phyloP scores from a whole-genome alignment of 2,113 vertebrate genomes.

The Pelvicachromis taeniatus region DNA sequence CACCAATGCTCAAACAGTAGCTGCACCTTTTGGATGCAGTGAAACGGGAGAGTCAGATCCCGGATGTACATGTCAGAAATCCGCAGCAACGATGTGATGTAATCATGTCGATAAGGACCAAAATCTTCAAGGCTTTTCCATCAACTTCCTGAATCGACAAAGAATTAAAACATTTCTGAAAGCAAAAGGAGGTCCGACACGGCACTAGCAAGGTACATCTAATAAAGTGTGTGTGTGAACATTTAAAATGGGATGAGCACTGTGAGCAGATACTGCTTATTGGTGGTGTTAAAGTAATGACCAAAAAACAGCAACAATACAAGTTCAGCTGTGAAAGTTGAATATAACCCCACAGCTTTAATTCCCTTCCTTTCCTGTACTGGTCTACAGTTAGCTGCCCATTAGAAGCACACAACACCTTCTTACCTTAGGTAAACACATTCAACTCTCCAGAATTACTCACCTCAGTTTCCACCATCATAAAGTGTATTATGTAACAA shows the following conservation, averaged over 20 bases:
- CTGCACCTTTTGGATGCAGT: neutral
- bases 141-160: rapidly evolving
- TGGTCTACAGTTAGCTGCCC: neutral
- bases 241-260: neutral
- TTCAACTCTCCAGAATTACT: neutral
- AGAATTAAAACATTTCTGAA: neutral
- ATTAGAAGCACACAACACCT: rapidly evolving
- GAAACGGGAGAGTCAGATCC: neutral
- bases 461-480: neutral
- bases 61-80: neutral
- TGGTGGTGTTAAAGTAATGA: neutral
- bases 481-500: neutral
- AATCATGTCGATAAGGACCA: neutral
- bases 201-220: neutral
- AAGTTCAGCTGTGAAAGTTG: neutral
- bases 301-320: neutral
- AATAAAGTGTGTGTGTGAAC: neutral
- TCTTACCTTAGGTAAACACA: neutral
- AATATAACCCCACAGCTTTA: rapidly evolving
- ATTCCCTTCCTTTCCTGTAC: neutral
- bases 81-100: rapidly evolving
- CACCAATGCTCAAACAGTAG: rapidly evolving
- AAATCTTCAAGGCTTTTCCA: neutral
- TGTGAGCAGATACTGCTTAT: neutral
- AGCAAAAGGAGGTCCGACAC: neutral